Evolutionary conservation across 2,113 vertebrate genomes (phyloP), one percentile per base, ranked within the genome.

Genomic region (Megaceryle maxima): DNA sequence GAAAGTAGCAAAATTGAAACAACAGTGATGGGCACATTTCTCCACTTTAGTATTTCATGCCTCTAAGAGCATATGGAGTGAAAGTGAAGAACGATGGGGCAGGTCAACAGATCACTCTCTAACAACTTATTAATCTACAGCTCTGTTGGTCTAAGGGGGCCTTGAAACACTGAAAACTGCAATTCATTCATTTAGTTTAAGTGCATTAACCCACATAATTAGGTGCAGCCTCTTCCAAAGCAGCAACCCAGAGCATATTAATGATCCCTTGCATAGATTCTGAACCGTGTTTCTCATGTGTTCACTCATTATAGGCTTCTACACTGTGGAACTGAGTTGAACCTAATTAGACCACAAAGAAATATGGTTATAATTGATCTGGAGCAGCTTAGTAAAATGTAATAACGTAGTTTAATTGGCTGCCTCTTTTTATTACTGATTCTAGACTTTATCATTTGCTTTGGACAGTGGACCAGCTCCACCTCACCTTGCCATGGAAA

Each of bases 341-440:
- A 87, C 85, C 78, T 97, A 93, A 97, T 97, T 95, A 96, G 70
- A 76, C 53, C 90, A 93, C 87, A 73, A 96, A 95, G 89, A 97
- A 96, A 94, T 92, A 90, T 55, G 56, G 37, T 66, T 97, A 37
- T 96, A 97, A 97, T 94, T 96, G 95, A 60, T 93, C 77, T 59
- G 80, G 70, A 91, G 70, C 91, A 96, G 59, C 68, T 91, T 75
- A 83, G 85, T 83, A 63, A 89, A 89, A 93, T 2, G 24, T 75
- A 93, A 92, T 78, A 83, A 87, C 35, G 66, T 51, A 57, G 29
- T 89, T 96, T 92, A 97, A 96, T 94, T 95, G 87, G 64, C 59
- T 80, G 1, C 69, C 80, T 94, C 73, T 93, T 91, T 80, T 37
- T 92, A 81, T 87, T 92, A 90, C 46, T 57, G 63, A 29, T 57